phyloP scores from a whole-genome alignment of 2,888 invertebrate species.

The Andricus quercusramuli region DNA sequence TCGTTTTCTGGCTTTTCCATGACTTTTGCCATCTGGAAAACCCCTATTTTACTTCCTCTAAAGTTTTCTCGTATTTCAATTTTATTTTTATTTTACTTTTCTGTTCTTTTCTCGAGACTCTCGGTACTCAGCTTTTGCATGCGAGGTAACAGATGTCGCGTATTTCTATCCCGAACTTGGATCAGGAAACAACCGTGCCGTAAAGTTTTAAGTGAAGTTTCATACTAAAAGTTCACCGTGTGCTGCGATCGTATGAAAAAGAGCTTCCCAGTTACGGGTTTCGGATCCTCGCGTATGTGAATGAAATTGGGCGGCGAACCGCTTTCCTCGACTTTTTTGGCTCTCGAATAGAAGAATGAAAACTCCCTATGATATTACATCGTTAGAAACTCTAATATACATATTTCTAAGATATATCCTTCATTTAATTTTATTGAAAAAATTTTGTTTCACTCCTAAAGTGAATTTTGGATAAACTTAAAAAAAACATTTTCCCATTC shows the following conservation, averaged over 20 bases:
- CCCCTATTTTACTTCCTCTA: background rate
- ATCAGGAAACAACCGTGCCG: slow-evolving; percentile 27
- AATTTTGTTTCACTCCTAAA: background rate
- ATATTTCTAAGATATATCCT: background rate
- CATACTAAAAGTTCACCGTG: slow-evolving; percentile 19
- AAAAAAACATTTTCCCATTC: too few relatives aligned
- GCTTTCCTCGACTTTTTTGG: background rate
- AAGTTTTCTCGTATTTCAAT: background rate
- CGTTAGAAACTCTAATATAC: background rate
- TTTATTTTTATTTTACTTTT: background rate
- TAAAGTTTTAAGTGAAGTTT: slow-evolving; percentile 36
- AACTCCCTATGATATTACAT: background rate
- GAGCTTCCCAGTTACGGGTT: background rate
- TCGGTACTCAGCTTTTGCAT: slow-evolving; percentile 3
- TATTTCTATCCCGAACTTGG: slow-evolving; percentile 19
- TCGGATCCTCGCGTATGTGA: background rate
- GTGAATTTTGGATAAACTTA: background rate
- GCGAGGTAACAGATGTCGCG: slow-evolving; percentile 34
- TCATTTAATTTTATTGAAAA: background rate
- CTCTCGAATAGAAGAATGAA: background rate
- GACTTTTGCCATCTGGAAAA: background rate
- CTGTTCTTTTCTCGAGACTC: background rate
- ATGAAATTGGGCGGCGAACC: background rate
- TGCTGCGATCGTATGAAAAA: slow-evolving; percentile 20
- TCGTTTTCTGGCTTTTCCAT: background rate